Evolutionary conservation across 2,888 invertebrate genomes (phyloP).

Genomic region (Schrankia costaestrigalis): DNA sequence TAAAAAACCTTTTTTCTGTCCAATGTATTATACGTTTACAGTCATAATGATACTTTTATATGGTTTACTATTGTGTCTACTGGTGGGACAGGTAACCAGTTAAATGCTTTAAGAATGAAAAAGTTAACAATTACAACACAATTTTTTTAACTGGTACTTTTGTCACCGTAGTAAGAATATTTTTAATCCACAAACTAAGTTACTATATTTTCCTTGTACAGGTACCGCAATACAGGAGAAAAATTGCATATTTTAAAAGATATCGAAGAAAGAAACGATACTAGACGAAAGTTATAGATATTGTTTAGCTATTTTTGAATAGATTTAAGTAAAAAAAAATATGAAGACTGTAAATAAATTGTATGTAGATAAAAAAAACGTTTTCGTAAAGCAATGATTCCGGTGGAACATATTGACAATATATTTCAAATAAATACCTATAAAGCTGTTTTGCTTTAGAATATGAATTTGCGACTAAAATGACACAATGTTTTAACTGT

Average conservation of each 20-base stretch:
- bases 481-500: too few species aligned
- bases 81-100: too few species aligned
- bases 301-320: slow-evolving; percentile 30
- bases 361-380: slow-evolving; percentile 47
- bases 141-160: too few species aligned
- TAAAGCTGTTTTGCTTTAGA: slow-evolving; percentile 14
- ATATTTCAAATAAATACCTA: slow-evolving; percentile 39
- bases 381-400: slow-evolving; percentile 58
- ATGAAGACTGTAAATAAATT: slow-evolving; percentile 75
- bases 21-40: too few species aligned
- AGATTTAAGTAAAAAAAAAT: slow-evolving; percentile 43
- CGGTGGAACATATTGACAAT: slow-evolving; percentile 77
- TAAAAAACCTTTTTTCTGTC: too few species aligned
- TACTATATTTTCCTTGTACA: slow-evolving; percentile 36
- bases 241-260: slow-evolving; percentile 49
- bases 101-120: too few species aligned
- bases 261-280: slow-evolving; percentile 55
- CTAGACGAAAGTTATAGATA: slow-evolving; percentile 59
- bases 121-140: too few species aligned
- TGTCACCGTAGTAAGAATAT: too few species aligned
- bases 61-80: too few species aligned
- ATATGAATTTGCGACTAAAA: slow-evolving; percentile 5
- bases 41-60: too few species aligned
- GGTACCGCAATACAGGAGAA: slow-evolving; percentile 49
- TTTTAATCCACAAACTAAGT: too few species aligned